Evolutionary conservation across 2,888 invertebrate genomes (phyloP).

Genomic region (Ischnura elegans): DNA sequence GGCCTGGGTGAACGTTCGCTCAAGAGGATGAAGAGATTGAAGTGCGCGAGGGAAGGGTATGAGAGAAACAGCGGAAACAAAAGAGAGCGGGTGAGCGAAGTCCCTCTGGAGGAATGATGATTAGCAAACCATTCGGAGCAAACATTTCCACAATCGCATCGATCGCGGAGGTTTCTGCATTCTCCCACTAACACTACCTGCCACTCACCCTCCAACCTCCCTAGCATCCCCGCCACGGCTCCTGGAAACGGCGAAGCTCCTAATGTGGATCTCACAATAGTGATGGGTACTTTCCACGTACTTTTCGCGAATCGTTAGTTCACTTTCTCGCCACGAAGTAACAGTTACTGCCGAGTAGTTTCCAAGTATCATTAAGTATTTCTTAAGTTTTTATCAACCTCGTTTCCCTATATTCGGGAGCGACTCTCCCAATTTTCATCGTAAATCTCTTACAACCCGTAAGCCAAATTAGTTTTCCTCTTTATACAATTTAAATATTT

Average conservation of each 20-base stretch:
- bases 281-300: too few relatives aligned
- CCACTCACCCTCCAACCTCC: background rate
- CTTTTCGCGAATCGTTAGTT: too few relatives aligned
- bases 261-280: background rate
- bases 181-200: background rate
- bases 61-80: background rate
- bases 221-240: background rate
- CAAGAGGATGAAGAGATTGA: background rate
- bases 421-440: too few relatives aligned
- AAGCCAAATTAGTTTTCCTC: too few relatives aligned
- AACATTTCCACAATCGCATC: constrained; percentile 28
- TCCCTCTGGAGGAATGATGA: constrained; percentile 19
- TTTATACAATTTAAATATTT: too few relatives aligned
- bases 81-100: background rate
- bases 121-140: constrained; percentile 15
- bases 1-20: constrained; percentile 7
- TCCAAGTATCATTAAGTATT: too few relatives aligned
- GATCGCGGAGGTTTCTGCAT: background rate
- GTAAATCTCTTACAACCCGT: too few relatives aligned
- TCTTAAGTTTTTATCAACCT: too few relatives aligned
- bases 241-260: background rate
- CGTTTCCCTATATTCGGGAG: too few relatives aligned
- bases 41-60: background rate
- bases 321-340: too few relatives aligned
- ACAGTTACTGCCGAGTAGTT: too few relatives aligned